Evolutionary conservation across 2,888 invertebrate species (phyloP).

Genomic region (Acrobasis suavella): DNA sequence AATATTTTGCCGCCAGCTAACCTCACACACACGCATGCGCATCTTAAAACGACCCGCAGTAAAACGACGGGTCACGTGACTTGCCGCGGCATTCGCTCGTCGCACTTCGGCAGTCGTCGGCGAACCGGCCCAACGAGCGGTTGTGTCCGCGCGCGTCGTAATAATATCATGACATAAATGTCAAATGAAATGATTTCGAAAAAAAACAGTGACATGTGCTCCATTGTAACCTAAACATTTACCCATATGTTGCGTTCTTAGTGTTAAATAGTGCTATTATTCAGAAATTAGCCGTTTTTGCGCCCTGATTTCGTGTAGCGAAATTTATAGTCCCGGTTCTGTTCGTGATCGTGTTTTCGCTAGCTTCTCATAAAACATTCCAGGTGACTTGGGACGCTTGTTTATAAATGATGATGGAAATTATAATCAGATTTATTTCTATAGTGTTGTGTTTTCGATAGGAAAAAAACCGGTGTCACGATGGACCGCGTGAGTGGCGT

Average conservation of each 20-base stretch:
- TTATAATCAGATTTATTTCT: constrained; percentile 43
- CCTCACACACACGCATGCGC: constrained; percentile 70
- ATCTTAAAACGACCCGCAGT: constrained; percentile 79
- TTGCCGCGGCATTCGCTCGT: constrained; percentile 80
- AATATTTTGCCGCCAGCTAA: constrained; percentile 72
- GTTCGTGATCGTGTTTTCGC: constrained; percentile 73
- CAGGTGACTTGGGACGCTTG: constrained; percentile 49
- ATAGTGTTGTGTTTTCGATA: constrained; percentile 51
- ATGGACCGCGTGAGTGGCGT: constrained; percentile 80
- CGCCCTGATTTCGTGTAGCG: constrained; percentile 60
- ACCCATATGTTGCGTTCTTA: constrained; percentile 43
- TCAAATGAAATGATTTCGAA: constrained; percentile 73
- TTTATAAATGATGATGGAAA: constrained; percentile 48
- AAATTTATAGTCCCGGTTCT: constrained; percentile 62
- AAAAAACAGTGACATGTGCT: constrained; percentile 71
- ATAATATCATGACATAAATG: constrained; percentile 63
- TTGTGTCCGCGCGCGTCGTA: constrained; percentile 52
- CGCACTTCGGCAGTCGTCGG: constrained; percentile 77
- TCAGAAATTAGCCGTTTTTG: constrained; percentile 46
- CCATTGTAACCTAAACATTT: constrained; percentile 57
- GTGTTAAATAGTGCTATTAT: constrained; percentile 45
- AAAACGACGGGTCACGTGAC: constrained; percentile 83
- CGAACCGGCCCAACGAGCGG: constrained; percentile 54
- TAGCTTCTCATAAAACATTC: constrained; percentile 57
- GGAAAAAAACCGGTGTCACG: constrained; percentile 51